Evolutionary conservation across 2,113 vertebrate species (phyloP), one percentile per base, ranked within the genome.

Genomic region (Calypte anna): DNA sequence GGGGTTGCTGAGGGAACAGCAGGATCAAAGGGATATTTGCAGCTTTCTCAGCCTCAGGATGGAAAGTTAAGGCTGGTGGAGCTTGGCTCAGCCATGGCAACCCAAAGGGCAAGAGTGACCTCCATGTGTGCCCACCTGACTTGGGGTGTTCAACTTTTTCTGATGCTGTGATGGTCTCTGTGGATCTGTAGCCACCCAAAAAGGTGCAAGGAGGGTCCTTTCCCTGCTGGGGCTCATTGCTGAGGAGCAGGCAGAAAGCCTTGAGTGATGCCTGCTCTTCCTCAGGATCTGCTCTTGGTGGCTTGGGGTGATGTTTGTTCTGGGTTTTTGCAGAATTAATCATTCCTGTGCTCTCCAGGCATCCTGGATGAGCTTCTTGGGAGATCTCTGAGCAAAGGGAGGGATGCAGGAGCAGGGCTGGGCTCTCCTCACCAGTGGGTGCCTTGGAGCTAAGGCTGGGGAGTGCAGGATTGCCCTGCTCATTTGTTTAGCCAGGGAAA

Each of bases 231-330:
- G 28, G 15, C 46, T 63, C 27, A 2, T 12, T 18, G 48, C 50
- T 82, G 48, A 30, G 4, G 19, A 58, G 36, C 28, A 28, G 19
- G 10, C 31, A 7, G 19, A 4, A 33, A 72, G 43, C 62, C 28
- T 1, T 51, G 25, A 27, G n/a, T 0, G 11, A 14, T 0, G 0
- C 28, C n/a, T 18, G 0, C 25, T 57, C 14, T 25, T 12, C 4
- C 50, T 67, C 0, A 5, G 31, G 7, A 21, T 9, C n/a, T 10
- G 3, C 33, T 38, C 64, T 12, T 23, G 13, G 12, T 19, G 23
- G 1, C 58, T 22, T 33, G 24, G 36, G 62, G 6, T 16, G 11
- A 3, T 1, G 1, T 30, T 73, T 3, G 1, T 30, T 3, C 46
- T 19, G 22, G 7, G 6, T 50, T 27, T 16, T 67, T 12, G 40